These are phyloP conservation scores for Abrostola triplasia DNA, from an alignment of 2,888 invertebrate genomes.

Conservation along the genomic window DNA sequence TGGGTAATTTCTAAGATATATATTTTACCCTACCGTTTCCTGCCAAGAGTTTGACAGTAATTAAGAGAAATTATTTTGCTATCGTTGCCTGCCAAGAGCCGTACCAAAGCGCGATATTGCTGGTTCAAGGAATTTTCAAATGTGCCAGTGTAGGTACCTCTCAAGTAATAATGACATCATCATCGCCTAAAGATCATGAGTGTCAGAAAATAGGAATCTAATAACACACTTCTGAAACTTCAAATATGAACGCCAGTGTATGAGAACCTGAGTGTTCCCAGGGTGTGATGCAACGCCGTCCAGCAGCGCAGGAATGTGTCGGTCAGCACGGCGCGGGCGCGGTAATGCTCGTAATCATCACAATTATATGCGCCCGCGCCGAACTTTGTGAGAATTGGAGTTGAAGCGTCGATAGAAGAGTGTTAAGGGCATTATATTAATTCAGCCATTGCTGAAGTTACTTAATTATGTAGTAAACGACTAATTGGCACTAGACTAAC, in stretches of 20 bases:
- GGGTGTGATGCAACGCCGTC: conserved; percentile 32
- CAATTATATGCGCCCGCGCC: conserved; percentile 55
- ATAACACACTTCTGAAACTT: background rate
- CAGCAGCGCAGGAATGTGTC: conserved; percentile 54
- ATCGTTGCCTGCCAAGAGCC: too few relatives aligned
- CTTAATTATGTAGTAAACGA: too few relatives aligned
- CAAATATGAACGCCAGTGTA: background rate
- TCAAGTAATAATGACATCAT: too few relatives aligned
- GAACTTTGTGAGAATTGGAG: conserved; percentile 35
- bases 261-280: conserved; percentile 36
- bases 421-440: conserved; percentile 34
- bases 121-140: too few relatives aligned
- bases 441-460: too few relatives aligned
- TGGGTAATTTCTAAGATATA: too few relatives aligned
- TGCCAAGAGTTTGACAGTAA: too few relatives aligned
- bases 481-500: too few relatives aligned
- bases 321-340: conserved; percentile 46
- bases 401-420: conserved; percentile 20
- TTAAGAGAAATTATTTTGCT: too few relatives aligned
- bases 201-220: background rate
- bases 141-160: too few relatives aligned
- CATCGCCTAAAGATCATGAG: background rate
- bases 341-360: conserved; percentile 53
- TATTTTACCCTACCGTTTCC: too few relatives aligned
- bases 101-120: too few relatives aligned